Evolutionary conservation across 1,140 invertebrate genomes (phyloP), one percentile per base, ranked within the genome.

Genomic region (Papilio helenus): DNA sequence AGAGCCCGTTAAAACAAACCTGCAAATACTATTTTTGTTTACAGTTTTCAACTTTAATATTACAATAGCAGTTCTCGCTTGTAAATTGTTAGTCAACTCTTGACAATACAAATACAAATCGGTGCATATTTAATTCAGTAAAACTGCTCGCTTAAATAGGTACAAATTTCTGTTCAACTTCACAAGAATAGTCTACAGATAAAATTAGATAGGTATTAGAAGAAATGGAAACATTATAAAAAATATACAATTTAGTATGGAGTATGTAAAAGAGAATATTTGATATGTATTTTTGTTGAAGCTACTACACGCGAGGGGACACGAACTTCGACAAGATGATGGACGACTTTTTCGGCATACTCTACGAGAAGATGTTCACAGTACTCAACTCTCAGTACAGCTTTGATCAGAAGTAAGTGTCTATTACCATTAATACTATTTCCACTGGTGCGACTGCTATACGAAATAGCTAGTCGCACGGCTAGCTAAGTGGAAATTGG

Each of bases 301-400:
- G 92, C 83, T 99, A 99, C 91, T 99, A 99, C 95, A 95, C 96
- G 3, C 96, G 96, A 81, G 98, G 98, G 20, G 95, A 97, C 85
- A 96, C 97, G 12, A 97, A 99, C 90, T 96, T 99, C 14, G 96
- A 97, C 49, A 96, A 97, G 20, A 97, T 97, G 23, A 97, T 99
- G 97, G 97, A 99, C 84, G 96, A 96, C 79, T 99, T 99, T 95
- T 99, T 99, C 95, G 97, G 96, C 74, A 97, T 97, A 5, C 96
- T 99, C 0, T 99, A 99, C 90, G 97, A 99, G 92, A 98, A 98
- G 90, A 99, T 99, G 98, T 99, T 99, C 94, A 97, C 96, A 0
- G 98, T 99, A 34, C 95, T 99, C 80, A 99, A 99, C 93, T 95
- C 96, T 5, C 98, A 99, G 90, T 99, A 99, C 89, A 95, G 95